Percentiles rank a stretch among this genome's conserved stretches.
phyloP scores from a whole-genome alignment of 2,113 vertebrate genomes.

The Chauna torquata region DNA sequence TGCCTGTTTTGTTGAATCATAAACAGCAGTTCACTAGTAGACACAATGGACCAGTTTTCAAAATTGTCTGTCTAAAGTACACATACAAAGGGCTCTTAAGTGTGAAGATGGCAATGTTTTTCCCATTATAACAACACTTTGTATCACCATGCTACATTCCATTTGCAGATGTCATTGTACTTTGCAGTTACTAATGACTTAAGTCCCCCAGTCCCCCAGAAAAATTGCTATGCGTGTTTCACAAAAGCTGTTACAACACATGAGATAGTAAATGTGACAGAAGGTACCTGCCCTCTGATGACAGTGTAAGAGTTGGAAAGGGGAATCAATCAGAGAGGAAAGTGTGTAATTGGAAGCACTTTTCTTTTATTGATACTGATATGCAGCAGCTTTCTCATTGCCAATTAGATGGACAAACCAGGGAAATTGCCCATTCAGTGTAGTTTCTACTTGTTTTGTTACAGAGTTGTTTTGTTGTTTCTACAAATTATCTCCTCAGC shows the following conservation, averaged over 20 bases:
- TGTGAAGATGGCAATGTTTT: not conserved
- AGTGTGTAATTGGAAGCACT: not conserved
- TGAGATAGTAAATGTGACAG: not conserved
- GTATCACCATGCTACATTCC: not conserved
- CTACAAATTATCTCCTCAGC: not conserved
- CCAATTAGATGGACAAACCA: not conserved
- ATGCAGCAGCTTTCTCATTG: not conserved
- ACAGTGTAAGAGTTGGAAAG: not conserved
- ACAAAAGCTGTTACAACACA: not conserved
- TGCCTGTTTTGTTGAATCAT: constrained; percentile 20
- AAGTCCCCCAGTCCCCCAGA: not conserved
- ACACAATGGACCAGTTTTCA: not conserved
- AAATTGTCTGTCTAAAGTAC: not conserved
- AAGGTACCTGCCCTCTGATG: not conserved
- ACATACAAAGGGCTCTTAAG: not conserved
- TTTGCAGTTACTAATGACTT: not conserved
- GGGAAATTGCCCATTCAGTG: not conserved
- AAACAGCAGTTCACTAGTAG: not conserved
- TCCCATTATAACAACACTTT: not conserved
- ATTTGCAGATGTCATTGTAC: not conserved
- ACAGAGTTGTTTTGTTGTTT: no score
- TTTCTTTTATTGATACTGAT: not conserved
- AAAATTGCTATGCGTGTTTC: not conserved
- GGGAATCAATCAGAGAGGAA: not conserved
- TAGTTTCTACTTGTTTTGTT: not conserved